Evolutionary conservation across 1,140 invertebrate species (phyloP), one percentile per base, ranked within the genome.

Genomic region (Zaprionus capensis): DNA sequence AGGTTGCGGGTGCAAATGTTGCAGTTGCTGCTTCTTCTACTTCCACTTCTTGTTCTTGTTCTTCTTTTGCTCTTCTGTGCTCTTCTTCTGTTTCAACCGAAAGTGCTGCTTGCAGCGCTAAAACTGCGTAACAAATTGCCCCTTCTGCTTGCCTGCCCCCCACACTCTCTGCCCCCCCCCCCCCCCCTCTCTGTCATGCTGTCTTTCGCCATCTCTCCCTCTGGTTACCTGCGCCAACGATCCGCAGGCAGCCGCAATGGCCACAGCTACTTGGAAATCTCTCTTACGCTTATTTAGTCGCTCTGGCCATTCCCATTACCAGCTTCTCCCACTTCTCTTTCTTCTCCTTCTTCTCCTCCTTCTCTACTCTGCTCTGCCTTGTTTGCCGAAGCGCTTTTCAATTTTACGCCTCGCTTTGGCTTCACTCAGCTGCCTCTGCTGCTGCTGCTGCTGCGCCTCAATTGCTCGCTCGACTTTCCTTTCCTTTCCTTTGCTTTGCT

Each of bases 381-480:
- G 84, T 87, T 87, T 87, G 84, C 63, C 69, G 71, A 80, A 88
- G 85, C 79, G 81, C 85, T 90, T 90, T 90, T 90, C 85, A 90
- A 90, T 90, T 90, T 90, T 88, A 90, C 85, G 85, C 85, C 85
- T 88, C 85, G 85, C 81, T 84, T 85, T 84, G 78, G 74, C 75
- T 88, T 67, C 84, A 69, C 71, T 86, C 83, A 68, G 71, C 55
- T 76, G 80, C 22, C 6, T 11, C 36, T 61, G 38, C 57, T 15
- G 46, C 20, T 49, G 46, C 49, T 22, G 46, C 49, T 22, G 49
- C 22, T 53, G 53, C 69, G 82, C 82, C 53, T 76, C 65, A 76
- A 78, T 76, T 82, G 75, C 59, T 82, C 73, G 79, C 68, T 73
- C 75, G 80, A 77, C 65, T 80, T 82, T 69, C 17, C 71, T 17